A percentile compares a stretch with the other conserved stretches of the same genome.
These are phyloP conservation scores for Drosophila willistoni DNA, from an alignment of 1,140 invertebrate genomes.

Conservation along the genomic window DNA sequence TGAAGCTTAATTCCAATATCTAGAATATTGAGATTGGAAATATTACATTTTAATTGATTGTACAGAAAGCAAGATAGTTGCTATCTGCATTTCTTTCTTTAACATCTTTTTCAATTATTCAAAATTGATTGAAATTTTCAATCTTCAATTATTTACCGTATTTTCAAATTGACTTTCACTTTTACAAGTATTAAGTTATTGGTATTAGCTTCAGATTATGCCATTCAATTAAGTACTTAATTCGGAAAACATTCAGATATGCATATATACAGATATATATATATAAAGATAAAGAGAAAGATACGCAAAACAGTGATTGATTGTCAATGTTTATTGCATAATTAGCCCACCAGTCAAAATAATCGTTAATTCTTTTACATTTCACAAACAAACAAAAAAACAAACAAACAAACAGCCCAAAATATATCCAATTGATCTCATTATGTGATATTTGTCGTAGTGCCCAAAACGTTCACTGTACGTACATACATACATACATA, in stretches of 20 bases:
- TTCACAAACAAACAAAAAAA: conserved; percentile 27
- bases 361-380: conserved; percentile 47
- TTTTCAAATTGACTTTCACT: too few relatives aligned
- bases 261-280: background rate
- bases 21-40: background rate
- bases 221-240: conserved; percentile 17
- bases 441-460: conserved; percentile 82
- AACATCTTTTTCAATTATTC: background rate
- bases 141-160: too few relatives aligned
- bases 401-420: conserved; percentile 53
- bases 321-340: conserved; percentile 33
- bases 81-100: background rate
- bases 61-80: background rate
- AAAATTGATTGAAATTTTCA: too few relatives aligned
- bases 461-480: conserved; percentile 79
- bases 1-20: background rate
- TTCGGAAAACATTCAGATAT: conserved; percentile 30
- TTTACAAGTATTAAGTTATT: conserved; percentile 43
- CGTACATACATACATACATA: conserved; percentile 38
- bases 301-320: conserved; percentile 10
- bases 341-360: conserved; percentile 54
- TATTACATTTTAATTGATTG: background rate
- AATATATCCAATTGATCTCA: conserved; percentile 80
- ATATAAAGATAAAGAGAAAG: background rate
- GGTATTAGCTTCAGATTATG: conserved; percentile 14